phyloP scores from a whole-genome alignment of 2,797 vertebrate species.

The Taenioides sp. region DNA sequence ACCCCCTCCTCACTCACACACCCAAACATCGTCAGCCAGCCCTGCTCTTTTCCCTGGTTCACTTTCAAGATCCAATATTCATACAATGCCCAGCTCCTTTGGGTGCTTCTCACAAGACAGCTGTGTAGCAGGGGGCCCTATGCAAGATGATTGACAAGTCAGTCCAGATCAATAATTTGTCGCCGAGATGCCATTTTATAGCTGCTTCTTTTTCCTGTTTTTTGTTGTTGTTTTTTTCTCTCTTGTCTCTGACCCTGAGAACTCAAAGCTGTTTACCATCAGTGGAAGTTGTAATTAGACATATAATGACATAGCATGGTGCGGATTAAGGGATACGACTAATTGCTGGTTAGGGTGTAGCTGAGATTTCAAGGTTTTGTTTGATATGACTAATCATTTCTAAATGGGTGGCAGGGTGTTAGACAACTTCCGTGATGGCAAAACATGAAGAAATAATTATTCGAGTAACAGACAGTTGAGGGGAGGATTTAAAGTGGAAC shows the following conservation, averaged over 20 bases:
- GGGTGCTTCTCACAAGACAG: constrained; percentile 41
- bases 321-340: constrained; percentile 58
- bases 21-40: constrained; percentile 13
- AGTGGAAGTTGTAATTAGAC: constrained; percentile 61
- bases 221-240: constrained; percentile 49
- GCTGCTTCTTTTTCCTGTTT: constrained; percentile 38
- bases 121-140: constrained; percentile 43
- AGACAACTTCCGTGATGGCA: constrained; percentile 50
- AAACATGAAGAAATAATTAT: constrained; percentile 46
- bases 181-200: constrained; percentile 37
- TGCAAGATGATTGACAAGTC: constrained; percentile 40
- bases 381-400: constrained; percentile 51
- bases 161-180: constrained; percentile 66
- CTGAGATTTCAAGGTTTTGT: constrained; percentile 44
- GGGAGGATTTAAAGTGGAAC: constrained; percentile 39
- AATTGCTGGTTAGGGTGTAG: constrained; percentile 59
- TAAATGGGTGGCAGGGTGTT: constrained; percentile 35
- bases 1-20: constrained; percentile 12
- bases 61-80: constrained; percentile 50
- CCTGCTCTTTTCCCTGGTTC: constrained; percentile 10
- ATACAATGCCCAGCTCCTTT: constrained; percentile 39
- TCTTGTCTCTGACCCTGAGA: constrained; percentile 31
- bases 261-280: constrained; percentile 48
- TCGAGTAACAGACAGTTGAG: constrained; percentile 41
- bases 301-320: constrained; percentile 46